Evolutionary conservation across 2,797 vertebrate genomes (phyloP), one percentile per base, ranked within the genome.

Genomic region (Platalea minor): DNA sequence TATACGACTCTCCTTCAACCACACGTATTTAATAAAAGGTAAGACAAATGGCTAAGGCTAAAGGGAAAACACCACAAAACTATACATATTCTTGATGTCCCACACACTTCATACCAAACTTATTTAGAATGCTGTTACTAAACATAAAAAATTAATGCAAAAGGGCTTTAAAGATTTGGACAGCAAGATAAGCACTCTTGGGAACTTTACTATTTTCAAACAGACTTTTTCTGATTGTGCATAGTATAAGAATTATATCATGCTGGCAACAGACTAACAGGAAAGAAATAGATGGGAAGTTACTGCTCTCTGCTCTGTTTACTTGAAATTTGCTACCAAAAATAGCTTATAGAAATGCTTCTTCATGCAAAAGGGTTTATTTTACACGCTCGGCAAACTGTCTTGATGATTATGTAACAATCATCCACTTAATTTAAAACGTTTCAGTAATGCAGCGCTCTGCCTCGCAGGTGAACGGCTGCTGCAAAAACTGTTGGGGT

Each of bases 271-370:
- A 80, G 51, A 64, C 23, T 63, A 80, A 73, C 11, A 13, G 67
- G 56, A 88, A 95, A 93, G 56, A 80, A 92, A 83, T 35, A 70
- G 59, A 73, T 74, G 63, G 60, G 64, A 95, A 88, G n/a, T 89
- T 84, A 70, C 63, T 72, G 51, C n/a, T 95, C 53, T 24, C 41
- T 87, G 46, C 39, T 67, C 65, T 79, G 48, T 87, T 90, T 67
- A 73, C 29, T 91, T 79, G 45, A 70, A 87, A 76, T 53, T 37
- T 84, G 33, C 53, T 83, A 85, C 63, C 37, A 81, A 83, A 94
- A 91, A 76, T 53, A 95, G 53, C 51, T 60, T 72, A 46, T 23
- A 78, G 56, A 89, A 93, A 85, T 60, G 51, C 8, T 79, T 79
- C 67, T 84, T 79, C 17, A 46, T 53, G 78, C 41, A 89, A 89